Percentiles rank a stretch among this genome's conserved stretches.
phyloP scores from a whole-genome alignment of 2,113 vertebrate species.

The Otis tarda region DNA sequence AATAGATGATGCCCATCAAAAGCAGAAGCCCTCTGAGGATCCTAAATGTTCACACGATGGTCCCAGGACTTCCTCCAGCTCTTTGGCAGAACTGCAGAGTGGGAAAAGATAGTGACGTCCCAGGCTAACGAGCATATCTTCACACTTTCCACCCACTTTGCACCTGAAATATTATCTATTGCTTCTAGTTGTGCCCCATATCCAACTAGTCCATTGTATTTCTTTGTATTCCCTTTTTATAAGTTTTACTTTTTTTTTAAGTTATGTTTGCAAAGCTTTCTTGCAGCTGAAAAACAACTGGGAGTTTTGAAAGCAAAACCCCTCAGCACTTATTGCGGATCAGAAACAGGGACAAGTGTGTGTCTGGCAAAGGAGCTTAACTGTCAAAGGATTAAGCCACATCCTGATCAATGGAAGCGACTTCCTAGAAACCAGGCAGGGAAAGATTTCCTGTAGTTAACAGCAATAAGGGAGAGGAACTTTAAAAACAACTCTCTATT shows the following conservation, averaged over 20 bases:
- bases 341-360: slow-evolving; percentile 42
- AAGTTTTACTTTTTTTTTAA: background rate
- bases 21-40: background rate
- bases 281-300: background rate
- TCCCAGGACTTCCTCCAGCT: background rate
- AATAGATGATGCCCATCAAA: background rate
- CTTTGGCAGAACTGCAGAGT: background rate
- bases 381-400: slow-evolving; percentile 60
- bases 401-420: slow-evolving; percentile 66
- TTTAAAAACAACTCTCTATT: slow-evolving; percentile 79
- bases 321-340: background rate
- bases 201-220: background rate
- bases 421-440: slow-evolving; percentile 79
- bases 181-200: background rate
- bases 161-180: background rate
- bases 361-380: slow-evolving; percentile 39
- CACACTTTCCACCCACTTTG: background rate
- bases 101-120: background rate
- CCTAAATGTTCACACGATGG: rapidly evolving
- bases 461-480: slow-evolving; percentile 73
- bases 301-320: background rate
- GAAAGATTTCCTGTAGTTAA: slow-evolving; percentile 80
- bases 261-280: background rate
- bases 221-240: background rate
- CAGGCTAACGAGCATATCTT: background rate